Evolutionary conservation across 1,140 invertebrate genomes (phyloP), one percentile per base, ranked within the genome.

Genomic region (Panagrolaimus sp.): DNA sequence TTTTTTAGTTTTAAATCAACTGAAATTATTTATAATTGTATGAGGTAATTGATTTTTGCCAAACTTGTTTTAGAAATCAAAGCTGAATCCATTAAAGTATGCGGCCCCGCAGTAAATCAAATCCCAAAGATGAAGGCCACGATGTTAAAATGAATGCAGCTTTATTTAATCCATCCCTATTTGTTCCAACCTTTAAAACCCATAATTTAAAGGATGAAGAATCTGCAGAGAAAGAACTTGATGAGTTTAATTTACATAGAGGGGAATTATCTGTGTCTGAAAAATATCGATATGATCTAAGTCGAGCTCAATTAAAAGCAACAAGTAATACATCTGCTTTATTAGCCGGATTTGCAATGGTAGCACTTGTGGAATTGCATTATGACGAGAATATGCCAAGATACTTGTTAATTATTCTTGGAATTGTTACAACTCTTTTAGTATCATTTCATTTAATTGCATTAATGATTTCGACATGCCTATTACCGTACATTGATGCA

Each of bases 401-500:
- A 88, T 89, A 46, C 86, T 90, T 98, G 86, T 85, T 98, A 17
- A 90, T 98, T 17, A 89, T 92, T 0, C 96, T 97, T 83, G 92
- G 92, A 21, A 88, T 97, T 0, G 96, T 93, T 76, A 98, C 96
- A 6, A 96, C 94, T 0, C 85, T 98, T 0, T 86, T 98, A 4
- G 94, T 99, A 0, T 91, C 94, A 0, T 93, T 98, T 1, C 96
- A 99, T 83, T 91, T 98, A 89, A 84, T 99, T 63, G 96, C 96
- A 0, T 85, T 99, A 4, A 98, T 98, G 95, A 98, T 98, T 78
- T 96, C 93, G 72, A 98, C 95, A 0, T 99, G 96, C 84, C 96
- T 98, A 71, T 86, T 98, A 66, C 95, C 87, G 3, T 85, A 87
- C 73, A 84, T 88, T 28, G 87, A 87, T 79, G 83, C 77, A 15